Conservation (phyloP, 2,888 invertebrate species). For the Tinea pellionella region DNA sequence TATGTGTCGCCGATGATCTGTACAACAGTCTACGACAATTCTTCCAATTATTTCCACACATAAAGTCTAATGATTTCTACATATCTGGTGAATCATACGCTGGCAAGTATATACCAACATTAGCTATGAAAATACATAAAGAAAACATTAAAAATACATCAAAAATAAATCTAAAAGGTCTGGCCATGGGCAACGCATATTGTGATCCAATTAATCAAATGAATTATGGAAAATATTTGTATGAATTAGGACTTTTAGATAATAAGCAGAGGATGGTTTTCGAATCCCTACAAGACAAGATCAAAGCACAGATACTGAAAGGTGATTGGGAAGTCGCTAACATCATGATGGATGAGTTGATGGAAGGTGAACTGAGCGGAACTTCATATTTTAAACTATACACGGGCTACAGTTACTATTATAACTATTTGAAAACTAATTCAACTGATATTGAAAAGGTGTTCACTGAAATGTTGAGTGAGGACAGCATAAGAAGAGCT, state of each 20-base stretch:
- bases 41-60: constrained; percentile 67
- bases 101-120: constrained; percentile 63
- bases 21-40: constrained; percentile 68
- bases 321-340: constrained; percentile 76
- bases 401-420: constrained; percentile 81
- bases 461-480: constrained; percentile 36
- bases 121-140: constrained; percentile 62
- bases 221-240: constrained; percentile 60
- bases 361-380: constrained; percentile 52
- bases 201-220: constrained; percentile 63
- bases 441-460: constrained; percentile 50
- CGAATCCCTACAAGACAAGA: constrained; percentile 67
- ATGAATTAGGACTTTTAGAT: constrained; percentile 66
- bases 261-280: constrained; percentile 67
- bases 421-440: constrained; percentile 72
- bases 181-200: constrained; percentile 64
- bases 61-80: constrained; percentile 65
- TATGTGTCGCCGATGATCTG: constrained; percentile 65
- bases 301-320: constrained; percentile 67
- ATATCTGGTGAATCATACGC: constrained; percentile 74
- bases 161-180: constrained; percentile 63
- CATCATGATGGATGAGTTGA: constrained; percentile 74
- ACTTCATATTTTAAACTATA: constrained; percentile 69
- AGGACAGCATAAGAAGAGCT: constrained; percentile 50
- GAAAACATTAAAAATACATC: constrained; percentile 36